These are phyloP conservation scores for Epinotia brunnichana DNA, from an alignment of 2,888 invertebrate genomes.

Conservation along the genomic window DNA sequence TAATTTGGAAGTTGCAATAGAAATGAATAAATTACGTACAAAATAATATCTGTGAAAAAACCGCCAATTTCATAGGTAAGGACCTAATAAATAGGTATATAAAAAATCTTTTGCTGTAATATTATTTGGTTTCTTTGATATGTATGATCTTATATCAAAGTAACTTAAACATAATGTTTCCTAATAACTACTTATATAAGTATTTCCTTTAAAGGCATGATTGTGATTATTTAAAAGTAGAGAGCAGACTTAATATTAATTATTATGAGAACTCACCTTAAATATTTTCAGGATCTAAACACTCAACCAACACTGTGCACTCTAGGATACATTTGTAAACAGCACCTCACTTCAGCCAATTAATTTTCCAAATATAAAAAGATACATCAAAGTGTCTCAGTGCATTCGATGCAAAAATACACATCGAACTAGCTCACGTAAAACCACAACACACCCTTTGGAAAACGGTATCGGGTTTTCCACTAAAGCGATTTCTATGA, in stretches of 20 bases:
- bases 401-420: conserved; percentile 54
- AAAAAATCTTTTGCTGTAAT: no score
- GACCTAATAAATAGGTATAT: no score
- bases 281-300: conserved; percentile 19
- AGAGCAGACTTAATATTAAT: conserved; percentile 44
- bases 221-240: neutral
- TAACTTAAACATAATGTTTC: no score
- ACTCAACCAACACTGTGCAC: conserved; percentile 28
- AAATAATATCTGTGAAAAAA: no score
- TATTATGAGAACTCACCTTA: conserved; percentile 33
- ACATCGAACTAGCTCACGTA: conserved; percentile 61
- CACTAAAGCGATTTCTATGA: conserved; percentile 67
- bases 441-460: conserved; percentile 49
- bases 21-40: no score
- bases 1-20: no score
- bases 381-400: conserved; percentile 43
- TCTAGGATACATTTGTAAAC: conserved; percentile 34
- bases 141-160: no score
- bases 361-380: conserved; percentile 49
- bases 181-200: no score
- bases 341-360: conserved; percentile 55
- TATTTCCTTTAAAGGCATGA: no score
- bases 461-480: conserved; percentile 63
- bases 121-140: no score
- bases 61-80: no score